Evolutionary conservation across 2,888 invertebrate species (phyloP).

Genomic region (Diplolepis rosae): DNA sequence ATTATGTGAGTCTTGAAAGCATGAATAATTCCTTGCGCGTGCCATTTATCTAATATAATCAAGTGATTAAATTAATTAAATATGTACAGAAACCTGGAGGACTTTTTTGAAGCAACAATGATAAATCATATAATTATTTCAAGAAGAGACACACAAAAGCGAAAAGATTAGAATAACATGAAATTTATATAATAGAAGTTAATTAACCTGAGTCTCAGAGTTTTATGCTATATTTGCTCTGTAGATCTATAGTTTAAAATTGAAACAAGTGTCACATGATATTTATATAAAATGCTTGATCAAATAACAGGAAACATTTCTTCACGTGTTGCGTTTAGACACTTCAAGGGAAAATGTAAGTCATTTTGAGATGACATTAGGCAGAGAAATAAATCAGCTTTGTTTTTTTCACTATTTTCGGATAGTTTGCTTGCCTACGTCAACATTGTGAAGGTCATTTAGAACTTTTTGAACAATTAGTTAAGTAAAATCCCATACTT

Average conservation of each 20-base stretch:
- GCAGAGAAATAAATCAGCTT: not conserved
- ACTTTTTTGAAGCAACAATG: too few relatives aligned
- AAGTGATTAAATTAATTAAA: too few relatives aligned
- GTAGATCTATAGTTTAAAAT: too few relatives aligned
- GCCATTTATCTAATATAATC: not conserved
- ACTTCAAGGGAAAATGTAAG: not conserved
- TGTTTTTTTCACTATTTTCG: not conserved
- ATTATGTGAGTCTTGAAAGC: not conserved
- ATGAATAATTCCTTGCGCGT: not conserved
- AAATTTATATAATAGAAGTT: too few relatives aligned
- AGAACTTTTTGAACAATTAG: too few relatives aligned
- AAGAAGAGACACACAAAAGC: too few relatives aligned
- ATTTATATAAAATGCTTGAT: not conserved
- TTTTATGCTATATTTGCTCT: too few relatives aligned
- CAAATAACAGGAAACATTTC: not conserved
- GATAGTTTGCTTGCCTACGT: not conserved
- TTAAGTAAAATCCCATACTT: too few relatives aligned
- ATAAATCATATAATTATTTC: too few relatives aligned
- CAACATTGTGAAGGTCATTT: not conserved
- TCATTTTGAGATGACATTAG: not conserved
- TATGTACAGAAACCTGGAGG: too few relatives aligned
- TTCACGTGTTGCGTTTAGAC: not conserved
- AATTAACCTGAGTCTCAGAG: too few relatives aligned
- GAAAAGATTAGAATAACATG: too few relatives aligned
- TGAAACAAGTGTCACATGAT: not conserved